phyloP scores from a whole-genome alignment of 2,888 invertebrate species.

The Lepidonotus clava region DNA sequence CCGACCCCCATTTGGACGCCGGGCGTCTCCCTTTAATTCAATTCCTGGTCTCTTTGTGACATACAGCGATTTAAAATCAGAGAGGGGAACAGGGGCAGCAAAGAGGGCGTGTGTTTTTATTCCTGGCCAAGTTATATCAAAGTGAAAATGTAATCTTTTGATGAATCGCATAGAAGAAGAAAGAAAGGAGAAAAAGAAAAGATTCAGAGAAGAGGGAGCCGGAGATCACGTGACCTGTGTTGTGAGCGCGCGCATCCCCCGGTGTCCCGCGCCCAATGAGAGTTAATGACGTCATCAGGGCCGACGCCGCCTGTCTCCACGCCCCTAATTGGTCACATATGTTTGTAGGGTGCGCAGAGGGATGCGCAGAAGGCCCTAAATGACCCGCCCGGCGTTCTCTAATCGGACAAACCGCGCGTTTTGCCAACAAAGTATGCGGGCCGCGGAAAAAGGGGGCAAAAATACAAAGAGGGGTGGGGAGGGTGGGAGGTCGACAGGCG shows the following conservation, averaged over 20 bases:
- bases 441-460: neutral
- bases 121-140: neutral
- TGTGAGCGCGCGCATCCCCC: neutral
- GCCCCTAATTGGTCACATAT: constrained; percentile 48
- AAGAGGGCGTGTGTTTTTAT: too few relatives aligned
- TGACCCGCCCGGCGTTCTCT: neutral
- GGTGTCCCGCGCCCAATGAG: neutral
- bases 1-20: neutral
- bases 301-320: neutral
- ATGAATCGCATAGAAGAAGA: neutral
- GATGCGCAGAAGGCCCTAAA: constrained; percentile 9
- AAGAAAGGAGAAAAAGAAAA: too few relatives aligned
- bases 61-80: too few relatives aligned
- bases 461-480: neutral
- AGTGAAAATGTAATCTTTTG: neutral
- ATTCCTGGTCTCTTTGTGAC: too few relatives aligned
- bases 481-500: neutral
- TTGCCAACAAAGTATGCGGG: constrained; percentile 1
- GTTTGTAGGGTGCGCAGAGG: constrained; percentile 39
- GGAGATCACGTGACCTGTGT: constrained; percentile 4
- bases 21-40: too few relatives aligned
- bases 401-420: neutral
- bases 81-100: too few relatives aligned
- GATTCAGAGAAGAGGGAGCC: too few relatives aligned
- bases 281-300: constrained; percentile 9